Evolutionary conservation across 2,113 vertebrate species (phyloP), one percentile per base, ranked within the genome.

Genomic region (Myodes glareolus): DNA sequence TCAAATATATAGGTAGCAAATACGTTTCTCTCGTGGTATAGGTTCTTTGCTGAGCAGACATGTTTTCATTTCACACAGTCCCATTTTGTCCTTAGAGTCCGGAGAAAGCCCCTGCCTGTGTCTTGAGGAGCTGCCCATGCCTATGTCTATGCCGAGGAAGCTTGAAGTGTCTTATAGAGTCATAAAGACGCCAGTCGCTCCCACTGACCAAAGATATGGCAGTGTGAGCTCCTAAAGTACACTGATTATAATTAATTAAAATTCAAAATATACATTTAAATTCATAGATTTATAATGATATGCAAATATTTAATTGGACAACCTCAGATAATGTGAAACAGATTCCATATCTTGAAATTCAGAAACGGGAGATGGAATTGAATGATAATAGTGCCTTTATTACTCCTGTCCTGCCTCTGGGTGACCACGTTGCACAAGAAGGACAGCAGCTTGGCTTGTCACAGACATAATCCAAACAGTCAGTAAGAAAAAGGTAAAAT

Each of bases 191-290:
- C 3, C 1, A 58, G 42, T 75, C 39, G 50, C n/a, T 81, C 12
- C 55, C 36, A 70, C 27, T 85, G 17, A 85, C 47, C 72, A 94
- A 88, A 94, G 81, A 70, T 58, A 58, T 23, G 47, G 58, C 50
- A 58, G 33, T 61, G 61, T 82, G 80, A 84, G n/a, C 55, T 95
- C 80, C 63, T 29, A 88, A 90, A 94, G n/a, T 8, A 86, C 61
- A 95, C 68, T 80, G 93, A 72, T 90, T 87, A 10, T 88, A 29
- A 93, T 73, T 77, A 80, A 92, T 39, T 86, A 77, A 94, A 95
- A 82, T 14, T 89, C 25, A 93, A 86, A 89, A 95, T 94, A 65
- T 76, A 88, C 45, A 21, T 82, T 93, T 95, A 78, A 84, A 92
- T 70, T 80, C 63, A 88, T 63, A 14, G 14, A 58, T 75, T 84